Evolutionary conservation across 2,113 vertebrate species (phyloP).

Genomic region (Hyperopisus bebe): DNA sequence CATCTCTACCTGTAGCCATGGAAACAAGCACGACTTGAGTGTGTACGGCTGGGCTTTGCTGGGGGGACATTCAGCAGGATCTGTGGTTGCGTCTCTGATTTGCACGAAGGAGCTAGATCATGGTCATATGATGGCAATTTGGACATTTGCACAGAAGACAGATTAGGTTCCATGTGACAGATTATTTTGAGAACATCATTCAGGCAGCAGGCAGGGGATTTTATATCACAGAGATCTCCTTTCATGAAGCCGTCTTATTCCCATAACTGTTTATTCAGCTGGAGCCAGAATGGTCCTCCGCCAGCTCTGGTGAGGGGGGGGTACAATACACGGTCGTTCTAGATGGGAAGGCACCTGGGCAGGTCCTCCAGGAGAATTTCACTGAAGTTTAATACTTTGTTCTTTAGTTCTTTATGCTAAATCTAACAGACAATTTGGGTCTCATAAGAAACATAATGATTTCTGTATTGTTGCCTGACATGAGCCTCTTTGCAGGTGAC

Average conservation of each 20-base stretch:
- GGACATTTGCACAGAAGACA: background rate
- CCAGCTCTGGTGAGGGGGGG: background rate
- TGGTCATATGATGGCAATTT: background rate
- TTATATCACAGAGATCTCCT: background rate
- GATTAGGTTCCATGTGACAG: background rate
- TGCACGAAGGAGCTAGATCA: background rate
- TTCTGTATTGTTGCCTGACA: background rate
- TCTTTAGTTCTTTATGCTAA: background rate
- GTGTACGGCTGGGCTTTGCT: background rate
- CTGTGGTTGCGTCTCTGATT: background rate
- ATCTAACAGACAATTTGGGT: background rate
- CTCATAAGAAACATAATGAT: background rate
- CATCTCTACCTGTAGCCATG: constrained; percentile 20
- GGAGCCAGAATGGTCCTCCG: background rate
- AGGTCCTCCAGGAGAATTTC: background rate
- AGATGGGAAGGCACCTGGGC: background rate
- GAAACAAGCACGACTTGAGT: background rate
- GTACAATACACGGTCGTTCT: background rate
- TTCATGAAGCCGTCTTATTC: background rate
- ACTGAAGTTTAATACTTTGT: background rate
- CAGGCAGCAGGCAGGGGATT: background rate
- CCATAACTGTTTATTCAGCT: background rate
- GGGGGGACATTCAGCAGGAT: background rate
- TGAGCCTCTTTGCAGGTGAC: background rate
- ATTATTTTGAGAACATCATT: background rate